Percentiles rank a stretch among this genome's conserved stretches.
These are phyloP conservation scores for Drosophila hydei DNA, from an alignment of 1,140 invertebrate species.

Conservation along the genomic window DNA sequence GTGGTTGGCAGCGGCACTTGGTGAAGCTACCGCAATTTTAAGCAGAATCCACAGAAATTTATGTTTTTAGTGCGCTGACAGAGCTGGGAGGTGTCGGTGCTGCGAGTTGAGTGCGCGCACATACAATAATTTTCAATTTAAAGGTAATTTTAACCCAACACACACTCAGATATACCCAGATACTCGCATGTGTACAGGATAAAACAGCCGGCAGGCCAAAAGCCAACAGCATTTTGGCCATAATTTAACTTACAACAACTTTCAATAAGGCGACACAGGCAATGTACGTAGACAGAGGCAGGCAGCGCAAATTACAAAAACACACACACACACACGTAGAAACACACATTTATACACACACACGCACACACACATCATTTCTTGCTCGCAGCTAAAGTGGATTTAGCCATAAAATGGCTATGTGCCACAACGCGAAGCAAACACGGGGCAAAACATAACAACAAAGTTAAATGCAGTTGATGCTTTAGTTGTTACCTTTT, in stretches of 20 bases:
- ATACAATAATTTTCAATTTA: conserved; percentile 83
- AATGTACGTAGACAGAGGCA: conserved; percentile 23
- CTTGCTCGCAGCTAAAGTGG: conserved; percentile 67
- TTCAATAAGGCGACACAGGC: conserved; percentile 72
- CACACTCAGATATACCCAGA: conserved; percentile 11
- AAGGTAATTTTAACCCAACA: conserved; percentile 74
- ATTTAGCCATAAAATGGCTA: conserved; percentile 82
- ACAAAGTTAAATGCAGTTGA: conserved; percentile 80
- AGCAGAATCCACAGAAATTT: conserved; percentile 76
- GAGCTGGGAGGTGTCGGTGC: conserved; percentile 36
- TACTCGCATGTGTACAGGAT: conserved; percentile 35
- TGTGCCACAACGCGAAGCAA: conserved; percentile 53
- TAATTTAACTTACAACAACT: conserved; percentile 82
- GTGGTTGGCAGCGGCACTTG: not conserved
- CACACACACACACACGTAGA: conserved; percentile 1
- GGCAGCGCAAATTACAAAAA: conserved; percentile 38
- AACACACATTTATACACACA: not conserved
- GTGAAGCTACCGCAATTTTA: conserved; percentile 60
- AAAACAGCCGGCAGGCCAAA: conserved; percentile 23
- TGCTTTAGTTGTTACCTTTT: conserved; percentile 68
- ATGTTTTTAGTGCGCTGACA: conserved; percentile 57
- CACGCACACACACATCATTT: conserved; percentile 34
- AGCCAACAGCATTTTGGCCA: conserved; percentile 66
- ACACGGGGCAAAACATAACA: conserved; percentile 62
- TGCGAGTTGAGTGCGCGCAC: conserved; percentile 74